Conservation (phyloP, 2,113 vertebrate species). For the Gallinago jamesoni region DNA sequence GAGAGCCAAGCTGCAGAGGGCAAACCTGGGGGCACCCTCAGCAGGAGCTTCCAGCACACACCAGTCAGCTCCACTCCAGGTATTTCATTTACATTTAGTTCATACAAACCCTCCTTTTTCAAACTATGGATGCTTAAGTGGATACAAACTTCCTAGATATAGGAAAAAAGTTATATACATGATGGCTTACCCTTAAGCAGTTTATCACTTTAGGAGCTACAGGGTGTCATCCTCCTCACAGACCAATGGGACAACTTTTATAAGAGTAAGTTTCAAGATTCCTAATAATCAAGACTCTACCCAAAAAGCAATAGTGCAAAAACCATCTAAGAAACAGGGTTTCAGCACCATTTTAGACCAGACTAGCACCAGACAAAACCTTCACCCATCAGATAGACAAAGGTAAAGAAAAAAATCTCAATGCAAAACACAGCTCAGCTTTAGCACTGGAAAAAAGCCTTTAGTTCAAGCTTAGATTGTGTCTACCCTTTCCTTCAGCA, state of each 20-base stretch:
- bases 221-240: background rate
- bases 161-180: background rate
- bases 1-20: background rate
- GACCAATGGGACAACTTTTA: background rate
- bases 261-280: background rate
- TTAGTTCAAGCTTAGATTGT: background rate
- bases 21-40: background rate
- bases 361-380: background rate
- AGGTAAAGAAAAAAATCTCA: background rate
- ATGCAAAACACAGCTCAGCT: background rate
- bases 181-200: background rate
- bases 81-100: background rate
- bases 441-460: background rate
- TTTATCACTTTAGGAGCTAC: background rate
- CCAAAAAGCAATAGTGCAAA: background rate
- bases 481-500: background rate
- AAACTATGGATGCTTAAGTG: background rate
- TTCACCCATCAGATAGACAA: background rate
- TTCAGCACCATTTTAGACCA: background rate
- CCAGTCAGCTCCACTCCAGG: fast-evolving
- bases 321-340: background rate
- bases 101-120: background rate
- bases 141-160: background rate
- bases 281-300: background rate
- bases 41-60: background rate